phyloP scores from a whole-genome alignment of 2,797 vertebrate species.

The Crenuchus spilurus region DNA sequence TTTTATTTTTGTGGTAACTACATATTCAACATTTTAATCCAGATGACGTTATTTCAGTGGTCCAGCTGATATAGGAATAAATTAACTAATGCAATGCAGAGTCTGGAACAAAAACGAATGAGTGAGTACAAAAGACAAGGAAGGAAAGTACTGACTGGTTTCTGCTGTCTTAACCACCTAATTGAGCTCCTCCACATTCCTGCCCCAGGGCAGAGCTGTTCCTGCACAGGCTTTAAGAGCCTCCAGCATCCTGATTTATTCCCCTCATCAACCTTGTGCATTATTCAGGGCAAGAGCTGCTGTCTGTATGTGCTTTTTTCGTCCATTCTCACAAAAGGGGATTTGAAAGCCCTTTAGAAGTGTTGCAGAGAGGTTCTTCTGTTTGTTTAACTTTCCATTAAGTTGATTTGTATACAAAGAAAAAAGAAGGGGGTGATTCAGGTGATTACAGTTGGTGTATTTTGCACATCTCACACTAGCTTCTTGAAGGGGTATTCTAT shows the following conservation, averaged over 20 bases:
- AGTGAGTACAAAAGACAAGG: neutral
- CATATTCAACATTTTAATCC: neutral
- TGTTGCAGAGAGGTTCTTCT: neutral
- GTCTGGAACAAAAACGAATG: neutral
- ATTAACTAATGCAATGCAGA: neutral
- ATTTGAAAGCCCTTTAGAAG: neutral
- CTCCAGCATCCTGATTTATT: neutral
- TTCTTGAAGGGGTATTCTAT: no score
- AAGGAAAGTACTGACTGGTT: neutral
- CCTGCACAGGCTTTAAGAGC: neutral
- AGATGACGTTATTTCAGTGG: no score
- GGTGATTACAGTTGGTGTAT: neutral
- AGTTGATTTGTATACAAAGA: neutral
- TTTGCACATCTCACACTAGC: neutral
- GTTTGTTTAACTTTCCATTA: neutral
- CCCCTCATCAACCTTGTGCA: neutral
- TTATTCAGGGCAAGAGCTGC: conserved; percentile 10
- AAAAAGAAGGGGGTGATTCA: neutral
- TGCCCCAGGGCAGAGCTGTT: conserved; percentile 10
- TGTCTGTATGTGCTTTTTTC: neutral
- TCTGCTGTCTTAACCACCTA: neutral
- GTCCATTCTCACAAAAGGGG: neutral
- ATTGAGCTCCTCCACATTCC: neutral
- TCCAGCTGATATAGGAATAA: neutral
- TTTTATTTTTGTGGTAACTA: neutral